Evolutionary conservation across 2,888 invertebrate species (phyloP).

Genomic region (Apotomis capreana): DNA sequence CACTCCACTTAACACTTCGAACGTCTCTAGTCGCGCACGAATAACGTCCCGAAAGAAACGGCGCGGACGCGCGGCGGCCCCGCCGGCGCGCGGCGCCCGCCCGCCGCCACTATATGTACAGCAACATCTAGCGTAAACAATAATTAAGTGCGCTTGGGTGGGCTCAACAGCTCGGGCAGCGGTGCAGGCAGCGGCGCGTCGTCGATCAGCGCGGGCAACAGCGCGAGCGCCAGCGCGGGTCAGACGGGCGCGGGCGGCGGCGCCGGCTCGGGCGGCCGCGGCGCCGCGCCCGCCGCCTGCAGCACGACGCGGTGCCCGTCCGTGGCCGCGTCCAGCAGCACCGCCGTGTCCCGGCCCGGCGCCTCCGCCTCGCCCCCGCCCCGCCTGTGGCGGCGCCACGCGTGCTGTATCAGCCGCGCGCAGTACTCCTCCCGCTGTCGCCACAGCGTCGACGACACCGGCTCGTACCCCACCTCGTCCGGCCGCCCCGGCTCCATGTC

Average conservation of each 20-base stretch:
- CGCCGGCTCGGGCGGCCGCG: slow-evolving; percentile 93
- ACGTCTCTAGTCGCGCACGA: slow-evolving; percentile 70
- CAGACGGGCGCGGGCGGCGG: slow-evolving; percentile 88
- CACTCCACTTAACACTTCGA: slow-evolving; percentile 73
- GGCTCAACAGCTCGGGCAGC: slow-evolving; percentile 81
- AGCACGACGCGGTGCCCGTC: slow-evolving; percentile 90
- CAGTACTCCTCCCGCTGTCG: slow-evolving; percentile 98
- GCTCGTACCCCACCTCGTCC: slow-evolving; percentile 95
- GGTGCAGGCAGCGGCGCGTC: slow-evolving; percentile 79
- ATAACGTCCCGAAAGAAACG: slow-evolving; percentile 63
- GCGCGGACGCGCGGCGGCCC: slow-evolving; percentile 59
- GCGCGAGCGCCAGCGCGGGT: slow-evolving; percentile 81
- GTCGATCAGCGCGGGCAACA: slow-evolving; percentile 80
- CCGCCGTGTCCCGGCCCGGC: slow-evolving; percentile 85
- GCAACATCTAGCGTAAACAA: slow-evolving; percentile 74
- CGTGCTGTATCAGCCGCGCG: slow-evolving; percentile 96
- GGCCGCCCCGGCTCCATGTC: slow-evolving; percentile 94
- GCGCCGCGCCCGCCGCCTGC: slow-evolving; percentile 92
- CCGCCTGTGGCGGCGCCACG: slow-evolving; percentile 94
- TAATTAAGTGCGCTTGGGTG: slow-evolving; percentile 78
- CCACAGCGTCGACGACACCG: slow-evolving; percentile 97
- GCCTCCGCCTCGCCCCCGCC: slow-evolving; percentile 72
- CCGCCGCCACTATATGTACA: slow-evolving; percentile 61
- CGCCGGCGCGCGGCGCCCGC: slow-evolving; percentile 63
- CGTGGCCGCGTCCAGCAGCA: slow-evolving; percentile 85